Conservation (phyloP, 2,888 invertebrate genomes). For the Cephalotes varians region DNA sequence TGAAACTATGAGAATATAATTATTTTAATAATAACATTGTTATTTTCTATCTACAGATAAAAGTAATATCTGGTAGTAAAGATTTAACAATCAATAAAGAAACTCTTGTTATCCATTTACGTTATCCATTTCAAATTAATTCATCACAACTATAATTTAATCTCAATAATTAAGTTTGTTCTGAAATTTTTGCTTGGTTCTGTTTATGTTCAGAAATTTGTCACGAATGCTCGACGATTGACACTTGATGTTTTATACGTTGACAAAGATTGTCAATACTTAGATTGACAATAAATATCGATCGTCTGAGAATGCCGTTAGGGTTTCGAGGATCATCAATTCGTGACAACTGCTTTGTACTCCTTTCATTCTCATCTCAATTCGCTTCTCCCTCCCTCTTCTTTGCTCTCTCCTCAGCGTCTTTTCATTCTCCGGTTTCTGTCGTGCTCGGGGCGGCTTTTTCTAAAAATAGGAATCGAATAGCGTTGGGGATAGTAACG, state of each 20-base stretch:
- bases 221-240: not conserved
- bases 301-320: slow-evolving; percentile 4
- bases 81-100: not conserved
- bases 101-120: not conserved
- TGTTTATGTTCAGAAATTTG: not conserved
- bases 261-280: slow-evolving; percentile 24
- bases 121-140: not conserved
- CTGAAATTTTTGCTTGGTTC: not conserved
- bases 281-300: slow-evolving; percentile 48
- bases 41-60: not conserved
- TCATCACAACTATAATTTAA: not conserved
- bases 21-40: not conserved
- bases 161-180: not conserved
- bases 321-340: slow-evolving; percentile 14
- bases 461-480: slow-evolving; percentile 77
- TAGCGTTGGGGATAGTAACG: slow-evolving; percentile 59
- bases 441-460: slow-evolving; percentile 61
- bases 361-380: slow-evolving; percentile 39
- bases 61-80: not conserved
- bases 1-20: not conserved
- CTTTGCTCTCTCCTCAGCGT: slow-evolving; percentile 16
- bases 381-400: not conserved
- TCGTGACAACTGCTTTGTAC: slow-evolving; percentile 16
- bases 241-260: not conserved
- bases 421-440: slow-evolving; percentile 34